Percentiles rank a stretch among this genome's conserved stretches.
Conservation (phyloP, 2,113 vertebrate genomes). For the Oenanthe oenanthe region DNA sequence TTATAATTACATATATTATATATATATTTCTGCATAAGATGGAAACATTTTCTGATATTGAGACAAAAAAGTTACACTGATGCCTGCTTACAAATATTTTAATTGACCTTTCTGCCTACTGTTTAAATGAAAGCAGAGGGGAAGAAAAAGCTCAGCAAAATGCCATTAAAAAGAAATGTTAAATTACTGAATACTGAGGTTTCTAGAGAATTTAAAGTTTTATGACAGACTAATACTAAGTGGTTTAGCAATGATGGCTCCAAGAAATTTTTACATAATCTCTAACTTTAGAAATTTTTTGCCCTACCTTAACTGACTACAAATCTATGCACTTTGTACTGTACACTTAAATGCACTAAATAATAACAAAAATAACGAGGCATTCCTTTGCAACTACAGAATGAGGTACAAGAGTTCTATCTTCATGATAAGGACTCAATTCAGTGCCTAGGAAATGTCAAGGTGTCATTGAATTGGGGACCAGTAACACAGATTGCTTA, state of each 20-base stretch:
- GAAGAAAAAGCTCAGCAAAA: neutral
- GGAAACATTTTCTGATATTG: neutral
- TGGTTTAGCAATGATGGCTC: neutral
- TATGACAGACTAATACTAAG: neutral
- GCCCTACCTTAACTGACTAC: neutral
- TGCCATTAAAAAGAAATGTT: neutral
- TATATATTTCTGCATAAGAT: neutral
- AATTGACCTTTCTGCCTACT: neutral
- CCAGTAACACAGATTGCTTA: neutral
- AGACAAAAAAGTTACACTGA: neutral
- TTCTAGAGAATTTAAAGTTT: neutral
- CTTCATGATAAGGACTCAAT: neutral
- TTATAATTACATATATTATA: too few relatives aligned
- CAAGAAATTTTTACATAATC: neutral
- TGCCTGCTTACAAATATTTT: neutral
- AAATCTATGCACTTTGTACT: neutral
- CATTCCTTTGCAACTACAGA: neutral
- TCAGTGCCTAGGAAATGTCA: neutral
- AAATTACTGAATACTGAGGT: neutral
- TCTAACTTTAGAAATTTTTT: neutral
- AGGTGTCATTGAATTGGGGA: neutral
- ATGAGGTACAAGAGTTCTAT: neutral
- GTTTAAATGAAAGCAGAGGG: neutral
- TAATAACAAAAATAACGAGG: neutral
- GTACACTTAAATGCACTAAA: neutral